Evolutionary conservation across 2,113 vertebrate species (phyloP), one percentile per base, ranked within the genome.

Genomic region (Pangasianodon gigas): DNA sequence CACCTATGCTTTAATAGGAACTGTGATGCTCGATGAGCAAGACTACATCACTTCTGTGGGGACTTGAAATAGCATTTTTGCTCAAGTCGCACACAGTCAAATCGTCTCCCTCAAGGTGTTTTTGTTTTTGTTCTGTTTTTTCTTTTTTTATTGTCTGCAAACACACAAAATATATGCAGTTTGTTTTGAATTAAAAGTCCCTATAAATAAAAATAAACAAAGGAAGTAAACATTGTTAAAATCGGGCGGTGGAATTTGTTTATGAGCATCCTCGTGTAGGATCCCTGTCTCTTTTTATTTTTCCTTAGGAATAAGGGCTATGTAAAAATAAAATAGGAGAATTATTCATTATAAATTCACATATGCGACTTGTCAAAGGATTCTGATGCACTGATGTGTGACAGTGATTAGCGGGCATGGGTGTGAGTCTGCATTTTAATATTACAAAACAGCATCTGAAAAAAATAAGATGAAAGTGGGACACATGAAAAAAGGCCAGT

Each of bases 131-230:
- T 81, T 41, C 74, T 48, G 94, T 94, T 91, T 93, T 93, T 3
- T 84, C 6, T 16, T 84, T 44, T 89, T 56, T 74, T 44, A 24
- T 58, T 71, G 29, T 71, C 80, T 87, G 80, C 37, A 95, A 95
- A 95, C 95, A 94, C 95, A 96, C 94, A 95, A 96, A 96, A 96
- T 96, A 95, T 96, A 95, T 95, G 94, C 90, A 94, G 96, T 96
- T 96, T 96, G 95, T 96, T 96, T 96, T 96, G 93, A 96, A 95
- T 96, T 96, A 95, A 96, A 96, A 95, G 95, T 95, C 93, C 93
- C 94, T 91, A 87, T 96, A 95, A 96, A 96, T 96, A 95, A 96
- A 96, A 95, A 96, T 96, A 96, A 96, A 96, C 94, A 96, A 92
- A 80, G 82, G 88, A 75, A 75, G 90, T 88, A 86, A 90, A 89